These are phyloP conservation scores for Saccostrea glomerata DNA, from an alignment of 1,140 invertebrate species.

Conservation along the genomic window DNA sequence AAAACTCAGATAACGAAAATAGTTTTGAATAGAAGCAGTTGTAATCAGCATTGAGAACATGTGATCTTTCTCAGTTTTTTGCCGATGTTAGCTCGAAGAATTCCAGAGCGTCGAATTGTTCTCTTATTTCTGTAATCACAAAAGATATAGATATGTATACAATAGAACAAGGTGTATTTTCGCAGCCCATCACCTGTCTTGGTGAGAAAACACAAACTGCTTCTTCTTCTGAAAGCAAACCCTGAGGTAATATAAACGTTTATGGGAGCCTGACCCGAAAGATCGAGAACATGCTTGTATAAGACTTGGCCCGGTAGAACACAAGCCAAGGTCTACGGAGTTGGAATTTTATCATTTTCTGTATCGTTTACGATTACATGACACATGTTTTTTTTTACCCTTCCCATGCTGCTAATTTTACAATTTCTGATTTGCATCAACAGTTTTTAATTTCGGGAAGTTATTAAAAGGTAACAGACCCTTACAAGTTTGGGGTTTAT, in stretches of 20 bases:
- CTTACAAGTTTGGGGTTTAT: not conserved
- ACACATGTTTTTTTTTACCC: not conserved
- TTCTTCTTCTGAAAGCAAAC: not conserved
- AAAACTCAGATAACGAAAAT: not conserved
- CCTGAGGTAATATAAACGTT: conserved; percentile 19
- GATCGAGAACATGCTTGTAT: not conserved
- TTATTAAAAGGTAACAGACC: conserved; percentile 16
- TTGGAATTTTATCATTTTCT: not conserved
- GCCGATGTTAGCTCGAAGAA: not conserved
- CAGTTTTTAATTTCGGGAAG: conserved; percentile 5
- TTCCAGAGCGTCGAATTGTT: not conserved
- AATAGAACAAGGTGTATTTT: conserved; percentile 17
- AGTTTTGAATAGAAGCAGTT: conserved; percentile 1
- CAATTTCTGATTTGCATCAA: not conserved
- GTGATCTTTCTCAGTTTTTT: conserved; percentile 1
- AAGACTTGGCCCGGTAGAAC: not conserved
- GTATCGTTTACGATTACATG: not conserved
- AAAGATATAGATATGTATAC: not conserved
- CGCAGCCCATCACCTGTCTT: not conserved
- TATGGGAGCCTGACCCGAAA: conserved; percentile 1
- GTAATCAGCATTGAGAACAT: conserved; percentile 3
- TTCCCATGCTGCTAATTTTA: conserved; percentile 20
- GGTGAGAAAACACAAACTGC: conserved; percentile 9
- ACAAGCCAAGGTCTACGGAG: not conserved
- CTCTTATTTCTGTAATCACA: conserved; percentile 4